Evolutionary conservation across 2,113 vertebrate genomes (phyloP), one percentile per base, ranked within the genome.

Genomic region (Cervus canadensis): DNA sequence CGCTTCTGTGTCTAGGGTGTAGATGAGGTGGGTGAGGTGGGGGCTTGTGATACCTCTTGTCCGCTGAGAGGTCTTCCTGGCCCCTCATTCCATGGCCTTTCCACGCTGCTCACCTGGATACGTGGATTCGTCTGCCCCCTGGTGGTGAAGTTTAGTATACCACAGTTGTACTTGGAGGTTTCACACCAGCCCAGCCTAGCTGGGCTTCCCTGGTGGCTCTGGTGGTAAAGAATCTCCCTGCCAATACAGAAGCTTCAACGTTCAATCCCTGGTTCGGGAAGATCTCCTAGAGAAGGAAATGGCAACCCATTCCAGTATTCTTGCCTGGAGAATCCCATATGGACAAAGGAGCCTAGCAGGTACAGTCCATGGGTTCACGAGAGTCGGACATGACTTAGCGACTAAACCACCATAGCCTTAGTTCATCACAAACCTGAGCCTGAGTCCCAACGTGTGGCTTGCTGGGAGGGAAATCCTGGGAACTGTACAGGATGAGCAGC

Each of bases 51-150:
- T 0, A 25, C 30, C n/a, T 36, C 33, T 8, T 16, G 7, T 3
- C n/a, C 11, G 0, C 48, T 7, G 8, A 2, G 36, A 1, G 62
- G 6, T 14, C 8, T 26, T 82, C 23, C 50, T 1, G 30, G 1
- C 15, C 19, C 3, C 11, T 11, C 2, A 0, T 6, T 15, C 26
- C 28, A 7, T 19, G 12, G 23, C 0, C 30, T 89, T 54, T 5
- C 10, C 48, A 8, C 1, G 0, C 4, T 10, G 26, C 19, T 62
- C n/a, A 4, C 15, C 0, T 2, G 1, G 95, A 96, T 96, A 76
- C 93, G 90, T 98, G 43, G 98, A 45, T 71, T 99, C 97, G 98
- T 98, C 98, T 98, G 88, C 7, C 98, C 0, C 95, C 83, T 98
- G 85, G 97, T 98, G 98, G 98, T 97, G 82, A 9, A 57, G 89